Base-by-base conservation (phyloP, 2,113 vertebrate genomes). In the Thymallus thymallus region DNA sequence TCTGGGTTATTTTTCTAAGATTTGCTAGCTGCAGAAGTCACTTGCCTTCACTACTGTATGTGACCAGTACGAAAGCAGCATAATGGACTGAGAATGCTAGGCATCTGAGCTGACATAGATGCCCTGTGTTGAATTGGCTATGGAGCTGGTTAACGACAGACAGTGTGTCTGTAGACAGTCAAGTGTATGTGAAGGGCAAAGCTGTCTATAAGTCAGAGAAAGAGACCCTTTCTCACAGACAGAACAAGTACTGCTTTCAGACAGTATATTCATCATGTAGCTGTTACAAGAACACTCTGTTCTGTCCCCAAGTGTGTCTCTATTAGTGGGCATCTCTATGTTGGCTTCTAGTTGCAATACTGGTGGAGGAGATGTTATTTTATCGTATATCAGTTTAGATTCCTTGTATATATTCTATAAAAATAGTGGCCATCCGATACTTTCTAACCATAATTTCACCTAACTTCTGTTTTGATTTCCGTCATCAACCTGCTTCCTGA, bases 231-330 rank as follows among this genome's bases (percentile, higher is more conserved):
- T 55, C 51, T 55, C 51, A 20, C 61, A 12, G 61, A 13, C 3
- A 26, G 22, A 63, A 63, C n/a, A 63, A 63, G n/a, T 24, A 63
- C n/a, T 63, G 61, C 61, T 63, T 63, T 63, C 24, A 63, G 61
- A 14, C 24, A 14, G 13, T 14, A 7, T 35, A 6, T 7, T 35
- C 23, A 63, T n/a, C 61, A 63, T 63, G 24, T 12, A 26, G 61
- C 61, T 63, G 61, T 26, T 63, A 63, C 24, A 63, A 24, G 22
- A 63, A 63, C 22, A 13, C 61, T 63, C 13, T 63, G 61, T 63
- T 63, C 24, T 63, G 61, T 63, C 61, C 23, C 22, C 24, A 26
- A 55, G 6, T 55, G 51, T 55, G 16, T 20, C 51, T 55, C 51
- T 55, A 55, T 55, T 55, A 55, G 51, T 55, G 4, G 18, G 51